phyloP scores from a whole-genome alignment of 1,140 invertebrate genomes.

The Linepithema humile region DNA sequence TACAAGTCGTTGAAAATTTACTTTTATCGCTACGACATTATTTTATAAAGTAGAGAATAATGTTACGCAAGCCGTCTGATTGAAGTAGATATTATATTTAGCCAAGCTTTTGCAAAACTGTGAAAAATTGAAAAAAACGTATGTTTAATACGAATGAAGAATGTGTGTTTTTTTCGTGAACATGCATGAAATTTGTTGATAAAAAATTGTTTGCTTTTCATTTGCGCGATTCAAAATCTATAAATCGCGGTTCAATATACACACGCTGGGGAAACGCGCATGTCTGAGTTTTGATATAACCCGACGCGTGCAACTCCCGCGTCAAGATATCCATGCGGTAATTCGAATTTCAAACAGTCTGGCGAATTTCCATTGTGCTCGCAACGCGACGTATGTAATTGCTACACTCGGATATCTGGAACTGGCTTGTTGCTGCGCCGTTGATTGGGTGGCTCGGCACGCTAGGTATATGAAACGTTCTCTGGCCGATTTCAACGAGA shows the following conservation, averaged over 20 bases:
- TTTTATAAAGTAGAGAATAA: not conserved
- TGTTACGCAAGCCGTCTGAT: not conserved
- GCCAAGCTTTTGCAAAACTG: not conserved
- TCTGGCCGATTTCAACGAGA: constrained; percentile 61
- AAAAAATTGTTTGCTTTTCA: constrained; percentile 35
- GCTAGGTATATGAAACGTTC: constrained; percentile 49
- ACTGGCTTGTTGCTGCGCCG: constrained; percentile 77
- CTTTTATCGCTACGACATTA: not conserved
- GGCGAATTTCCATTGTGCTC: constrained; percentile 80
- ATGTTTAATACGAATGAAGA: not conserved
- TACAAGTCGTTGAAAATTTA: not conserved
- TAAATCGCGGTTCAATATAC: constrained; percentile 24
- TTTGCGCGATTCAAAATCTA: constrained; percentile 31
- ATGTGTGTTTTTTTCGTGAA: too few species aligned
- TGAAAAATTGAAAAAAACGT: not conserved
- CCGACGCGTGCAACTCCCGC: constrained; percentile 67
- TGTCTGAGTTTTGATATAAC: constrained; percentile 40
- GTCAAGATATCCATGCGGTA: constrained; percentile 80
- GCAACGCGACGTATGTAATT: constrained; percentile 79
- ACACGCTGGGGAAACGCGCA: not conserved
- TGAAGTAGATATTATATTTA: not conserved
- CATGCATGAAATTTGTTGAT: not conserved
- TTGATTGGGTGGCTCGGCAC: constrained; percentile 69
- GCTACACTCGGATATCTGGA: constrained; percentile 77
- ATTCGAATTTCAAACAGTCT: constrained; percentile 83